Evolutionary conservation across 2,888 invertebrate species (phyloP), one percentile per base, ranked within the genome.

Genomic region (Torymus texanus): DNA sequence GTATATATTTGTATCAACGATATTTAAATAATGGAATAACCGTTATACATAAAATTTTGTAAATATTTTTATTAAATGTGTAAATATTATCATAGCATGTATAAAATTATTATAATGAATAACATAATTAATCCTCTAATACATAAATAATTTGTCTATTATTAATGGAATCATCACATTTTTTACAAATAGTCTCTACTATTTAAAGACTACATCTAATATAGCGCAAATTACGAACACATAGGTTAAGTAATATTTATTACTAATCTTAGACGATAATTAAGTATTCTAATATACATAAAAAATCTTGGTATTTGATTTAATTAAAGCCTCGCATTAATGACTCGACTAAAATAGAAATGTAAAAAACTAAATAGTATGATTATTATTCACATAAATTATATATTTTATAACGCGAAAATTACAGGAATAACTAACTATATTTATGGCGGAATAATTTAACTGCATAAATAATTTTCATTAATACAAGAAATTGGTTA

Each of bases 391-490:
- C 56, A 65, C 21, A 18, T 18, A 29, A 56, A 24, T 73, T 56
- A 50, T 41, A 41, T 41, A 41, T 41, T 41, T 41, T 41, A 56
- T 61, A 29, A 66, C 55, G 59, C 13, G 62, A 66, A 18, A 16
- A n/a, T 58, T 65, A 3, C 18, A 18, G 29, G 55, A 56, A 62
- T 1, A 74, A 8, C 18, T 74, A 14, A 65, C 11, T 74, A 1
- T 50, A 24, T 16, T 21, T 62, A 74, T 74, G 66, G 74, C 74
- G 58, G 24, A 51, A 62, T 62, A 72, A 72, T 62, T 53, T 53
- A 72, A 72, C 53, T 62, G 50, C 21, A 66, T 74, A 65, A 58
- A 66, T 74, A 74, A 41, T 50, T 58, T 51, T 72, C 62, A 61
- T 21, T 0, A 18, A 21, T 71, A 61, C 13, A 21, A 18, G 13